These are phyloP conservation scores for Malurus splendens DNA, from an alignment of 2,797 vertebrate genomes.

Conservation along the genomic window DNA sequence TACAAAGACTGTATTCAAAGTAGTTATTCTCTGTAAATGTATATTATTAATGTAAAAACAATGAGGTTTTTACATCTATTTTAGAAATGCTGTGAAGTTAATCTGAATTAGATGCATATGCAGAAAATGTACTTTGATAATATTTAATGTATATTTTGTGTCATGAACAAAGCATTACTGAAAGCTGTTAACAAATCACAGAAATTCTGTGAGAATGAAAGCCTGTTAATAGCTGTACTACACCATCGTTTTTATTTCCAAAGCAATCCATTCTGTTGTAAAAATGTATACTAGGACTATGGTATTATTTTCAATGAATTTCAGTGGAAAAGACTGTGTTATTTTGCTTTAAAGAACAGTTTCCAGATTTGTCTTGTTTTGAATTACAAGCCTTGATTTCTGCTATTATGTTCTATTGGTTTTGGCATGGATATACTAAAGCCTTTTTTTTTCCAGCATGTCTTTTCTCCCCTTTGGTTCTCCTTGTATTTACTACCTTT, in stretches of 20 bases:
- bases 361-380: slow-evolving; percentile 66
- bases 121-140: slow-evolving; percentile 31
- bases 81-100: slow-evolving; percentile 8
- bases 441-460: slow-evolving; percentile 70
- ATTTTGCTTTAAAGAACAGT: slow-evolving; percentile 46
- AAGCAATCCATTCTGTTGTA: slow-evolving; percentile 34
- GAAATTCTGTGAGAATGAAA: slow-evolving; percentile 2
- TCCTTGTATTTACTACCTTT: slow-evolving; percentile 76
- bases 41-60: slow-evolving; percentile 47
- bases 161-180: slow-evolving; percentile 19
- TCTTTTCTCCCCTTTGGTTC: slow-evolving; percentile 74
- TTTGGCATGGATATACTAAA: slow-evolving; percentile 74
- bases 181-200: slow-evolving; percentile 1
- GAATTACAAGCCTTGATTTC: slow-evolving; percentile 65
- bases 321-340: slow-evolving; percentile 41
- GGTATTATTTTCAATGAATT: neutral
- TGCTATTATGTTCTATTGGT: slow-evolving; percentile 67
- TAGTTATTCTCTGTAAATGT: slow-evolving; percentile 33
- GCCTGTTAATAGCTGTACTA: slow-evolving; percentile 9
- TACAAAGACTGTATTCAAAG: slow-evolving; percentile 27
- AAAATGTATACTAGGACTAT: neutral
- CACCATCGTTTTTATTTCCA: slow-evolving; percentile 18
- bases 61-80: neutral
- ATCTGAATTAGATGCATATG: slow-evolving; percentile 2
- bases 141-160: slow-evolving; percentile 12